phyloP scores from a whole-genome alignment of 2,888 invertebrate genomes.

The Pristionchus maxplancki region DNA sequence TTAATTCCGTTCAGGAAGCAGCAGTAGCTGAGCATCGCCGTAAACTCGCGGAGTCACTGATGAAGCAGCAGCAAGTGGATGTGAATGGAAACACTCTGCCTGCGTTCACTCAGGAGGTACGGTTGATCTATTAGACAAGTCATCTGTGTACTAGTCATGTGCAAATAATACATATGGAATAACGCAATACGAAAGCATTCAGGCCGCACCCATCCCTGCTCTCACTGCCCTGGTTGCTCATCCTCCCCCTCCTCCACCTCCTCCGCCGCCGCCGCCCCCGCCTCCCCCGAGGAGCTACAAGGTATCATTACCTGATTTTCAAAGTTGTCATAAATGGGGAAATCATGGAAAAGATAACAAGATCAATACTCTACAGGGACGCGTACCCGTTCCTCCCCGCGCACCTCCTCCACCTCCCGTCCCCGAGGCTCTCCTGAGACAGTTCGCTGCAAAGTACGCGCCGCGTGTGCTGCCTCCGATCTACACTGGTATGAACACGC shows the following conservation, averaged over 20 bases:
- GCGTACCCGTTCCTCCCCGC: conserved; percentile 14
- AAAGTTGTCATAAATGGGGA: too few species aligned
- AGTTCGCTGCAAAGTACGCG: conserved; percentile 48
- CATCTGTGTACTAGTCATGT: too few species aligned
- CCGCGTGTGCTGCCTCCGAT: conserved; percentile 43
- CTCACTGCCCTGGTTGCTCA: neutral
- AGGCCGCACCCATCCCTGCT: neutral
- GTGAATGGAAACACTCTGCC: conserved; percentile 45
- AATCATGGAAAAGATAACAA: too few species aligned
- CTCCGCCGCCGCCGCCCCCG: conserved; percentile 52
- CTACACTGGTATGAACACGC: conserved; percentile 18
- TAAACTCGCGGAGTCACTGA: neutral
- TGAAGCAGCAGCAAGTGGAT: conserved; percentile 18
- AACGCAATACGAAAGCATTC: neutral
- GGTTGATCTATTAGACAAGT: too few species aligned
- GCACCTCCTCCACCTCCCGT: conserved; percentile 51
- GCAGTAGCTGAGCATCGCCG: neutral
- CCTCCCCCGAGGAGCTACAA: conserved; percentile 51
- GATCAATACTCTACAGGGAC: too few species aligned
- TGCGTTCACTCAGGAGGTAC: conserved; percentile 11
- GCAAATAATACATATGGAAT: neutral
- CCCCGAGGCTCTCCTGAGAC: conserved; percentile 38
- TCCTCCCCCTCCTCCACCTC: conserved; percentile 50
- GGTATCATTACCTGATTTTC: neutral
- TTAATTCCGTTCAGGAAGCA: neutral